Evolutionary conservation across 2,888 invertebrate genomes (phyloP), one percentile per base, ranked within the genome.

Genomic region (Endotricha flammealis): DNA sequence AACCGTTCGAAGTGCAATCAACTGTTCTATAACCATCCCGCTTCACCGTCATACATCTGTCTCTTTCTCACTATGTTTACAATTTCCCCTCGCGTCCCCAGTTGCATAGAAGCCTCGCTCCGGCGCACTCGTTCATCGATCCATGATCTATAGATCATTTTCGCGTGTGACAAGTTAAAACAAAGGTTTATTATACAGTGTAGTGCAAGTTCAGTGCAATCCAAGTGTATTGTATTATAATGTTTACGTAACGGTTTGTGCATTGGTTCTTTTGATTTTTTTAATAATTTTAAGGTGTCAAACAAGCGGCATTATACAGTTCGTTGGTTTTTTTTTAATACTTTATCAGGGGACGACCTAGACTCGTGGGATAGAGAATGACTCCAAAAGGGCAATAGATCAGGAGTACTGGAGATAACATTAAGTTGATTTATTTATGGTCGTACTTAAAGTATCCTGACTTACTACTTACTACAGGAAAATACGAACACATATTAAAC

Each of bases 11-110:
- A 38, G 49, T 43, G 41, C 49, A 35, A 60, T 56, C 57, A 59
- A 64, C 69, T 69, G 62, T 72, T 48, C 47, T 38, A 44, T 40
- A 34, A 23, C 44, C 40, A 29, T 74, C 76, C 44, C 65, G 46
- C 44, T 73, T 69, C 32, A 32, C 9, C 49, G 23, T 44, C 4
- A 50, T 69, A 65, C 36, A 35, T 39, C 46, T 31, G 32, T 70
- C 66, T 50, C 57, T 38, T 35, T 69, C 62, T 24, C 65, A 12
- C 46, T 47, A 45, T 79, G 76, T 78, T 80, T 81, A 79, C 67
- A 66, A 69, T 71, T 74, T 75, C 70, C 64, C 65, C 53, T 52
- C 48, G 43, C 36, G 10, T 39, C 48, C 44, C 37, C 55, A 80
- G 80, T 80, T 49, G 62, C 50, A 43, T 46, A 54, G 39, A 27